phyloP scores from a whole-genome alignment of 2,797 vertebrate species.

The Pagetopsis macropterus region DNA sequence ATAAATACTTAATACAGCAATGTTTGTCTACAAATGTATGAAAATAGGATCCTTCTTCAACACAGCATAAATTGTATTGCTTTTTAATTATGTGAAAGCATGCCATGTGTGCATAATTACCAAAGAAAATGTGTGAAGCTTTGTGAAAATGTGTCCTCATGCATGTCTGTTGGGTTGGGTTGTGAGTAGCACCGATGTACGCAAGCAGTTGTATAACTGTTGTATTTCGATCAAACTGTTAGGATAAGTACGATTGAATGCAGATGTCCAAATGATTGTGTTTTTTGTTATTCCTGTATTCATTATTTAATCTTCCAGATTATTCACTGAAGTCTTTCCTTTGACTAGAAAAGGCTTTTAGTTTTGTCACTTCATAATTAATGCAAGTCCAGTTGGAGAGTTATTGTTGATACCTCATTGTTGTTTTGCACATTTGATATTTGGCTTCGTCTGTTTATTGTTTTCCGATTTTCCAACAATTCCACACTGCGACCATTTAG shows the following conservation, averaged over 20 bases:
- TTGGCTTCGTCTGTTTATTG: not conserved
- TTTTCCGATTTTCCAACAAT: not conserved
- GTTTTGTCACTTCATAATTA: not conserved
- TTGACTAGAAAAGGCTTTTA: not conserved
- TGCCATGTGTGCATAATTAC: not conserved
- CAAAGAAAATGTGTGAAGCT: not conserved
- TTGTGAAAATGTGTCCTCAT: slow-evolving; percentile 1
- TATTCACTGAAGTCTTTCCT: not conserved
- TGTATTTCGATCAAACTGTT: not conserved
- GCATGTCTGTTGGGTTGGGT: not conserved
- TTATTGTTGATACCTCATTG: not conserved
- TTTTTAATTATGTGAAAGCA: not conserved
- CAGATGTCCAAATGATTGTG: not conserved
- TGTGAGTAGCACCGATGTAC: not conserved
- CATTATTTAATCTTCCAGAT: not conserved
- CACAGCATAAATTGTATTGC: not conserved
- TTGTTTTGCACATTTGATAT: not conserved
- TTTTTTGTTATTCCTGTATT: not conserved
- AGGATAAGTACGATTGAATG: not conserved
- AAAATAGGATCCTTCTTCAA: not conserved
- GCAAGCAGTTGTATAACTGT: not conserved
- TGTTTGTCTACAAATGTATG: not conserved
- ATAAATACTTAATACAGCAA: not conserved
- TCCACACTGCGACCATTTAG: not conserved
- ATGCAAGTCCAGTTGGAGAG: not conserved